These are phyloP conservation scores for Linepithema humile DNA, from an alignment of 1,140 invertebrate species.

Conservation along the genomic window DNA sequence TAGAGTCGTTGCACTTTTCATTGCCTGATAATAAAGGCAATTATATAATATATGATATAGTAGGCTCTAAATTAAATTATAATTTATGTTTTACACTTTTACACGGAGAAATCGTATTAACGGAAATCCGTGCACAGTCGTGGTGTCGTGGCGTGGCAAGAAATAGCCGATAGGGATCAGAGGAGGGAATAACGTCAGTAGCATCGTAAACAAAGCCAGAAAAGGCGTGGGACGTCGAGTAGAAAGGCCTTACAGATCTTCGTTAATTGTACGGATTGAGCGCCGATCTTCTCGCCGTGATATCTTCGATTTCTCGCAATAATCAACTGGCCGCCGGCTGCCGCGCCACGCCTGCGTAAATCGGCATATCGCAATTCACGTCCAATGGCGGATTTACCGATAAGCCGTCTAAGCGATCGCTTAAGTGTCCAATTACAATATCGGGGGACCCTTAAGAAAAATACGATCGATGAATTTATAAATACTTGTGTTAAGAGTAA, in stretches of 20 bases:
- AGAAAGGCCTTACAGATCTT: constrained; percentile 66
- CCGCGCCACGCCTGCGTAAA: too few relatives aligned
- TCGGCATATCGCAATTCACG: constrained; percentile 1
- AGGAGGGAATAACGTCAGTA: constrained; percentile 70
- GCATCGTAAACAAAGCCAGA: constrained; percentile 76
- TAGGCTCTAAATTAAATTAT: constrained; percentile 1
- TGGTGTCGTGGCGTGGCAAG: constrained; percentile 35
- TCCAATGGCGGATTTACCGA: background rate
- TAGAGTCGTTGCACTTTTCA: background rate
- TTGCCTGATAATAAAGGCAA: background rate
- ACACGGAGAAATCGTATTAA: background rate
- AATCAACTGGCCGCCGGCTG: constrained; percentile 35
- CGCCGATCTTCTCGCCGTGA: constrained; percentile 43
- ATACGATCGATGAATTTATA: background rate
- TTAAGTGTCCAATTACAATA: background rate
- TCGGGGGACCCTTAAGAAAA: background rate
- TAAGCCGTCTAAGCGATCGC: background rate
- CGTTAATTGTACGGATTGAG: constrained; percentile 79
- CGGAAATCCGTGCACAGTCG: constrained; percentile 24
- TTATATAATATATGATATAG: background rate
- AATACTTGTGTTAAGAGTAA: background rate
- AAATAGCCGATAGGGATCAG: constrained; percentile 74
- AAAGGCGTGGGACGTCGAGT: constrained; percentile 74
- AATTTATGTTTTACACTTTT: background rate
- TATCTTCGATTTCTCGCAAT: constrained; percentile 68